Percentiles rank a stretch among this genome's conserved stretches.
These are phyloP conservation scores for Eristalis intricaria DNA, from an alignment of 2,888 invertebrate genomes.

Conservation along the genomic window DNA sequence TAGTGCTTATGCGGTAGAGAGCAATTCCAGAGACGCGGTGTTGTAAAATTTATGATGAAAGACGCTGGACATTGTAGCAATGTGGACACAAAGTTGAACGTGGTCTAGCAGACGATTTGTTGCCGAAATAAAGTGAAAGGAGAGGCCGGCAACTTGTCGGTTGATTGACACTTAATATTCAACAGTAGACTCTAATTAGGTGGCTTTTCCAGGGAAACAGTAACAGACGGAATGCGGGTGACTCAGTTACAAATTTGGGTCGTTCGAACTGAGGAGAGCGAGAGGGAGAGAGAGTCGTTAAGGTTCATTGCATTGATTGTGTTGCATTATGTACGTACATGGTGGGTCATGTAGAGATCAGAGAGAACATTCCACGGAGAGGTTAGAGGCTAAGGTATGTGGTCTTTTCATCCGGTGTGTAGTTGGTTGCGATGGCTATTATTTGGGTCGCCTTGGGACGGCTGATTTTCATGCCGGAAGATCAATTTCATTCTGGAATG, in stretches of 20 bases:
- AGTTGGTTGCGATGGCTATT: neutral
- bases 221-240: constrained; percentile 6
- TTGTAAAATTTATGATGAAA: constrained; percentile 54
- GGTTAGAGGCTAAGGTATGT: neutral
- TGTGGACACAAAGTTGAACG: constrained; percentile 38
- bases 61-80: constrained; percentile 26
- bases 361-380: neutral
- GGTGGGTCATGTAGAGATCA: neutral
- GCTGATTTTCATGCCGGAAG: neutral
- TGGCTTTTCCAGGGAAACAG: constrained; percentile 26
- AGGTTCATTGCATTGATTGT: neutral
- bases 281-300: neutral
- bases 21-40: constrained; percentile 6
- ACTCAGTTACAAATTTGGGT: neutral
- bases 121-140: constrained; percentile 55
- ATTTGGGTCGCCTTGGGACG: neutral
- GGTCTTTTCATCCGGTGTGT: neutral
- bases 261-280: neutral
- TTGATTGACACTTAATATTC: constrained; percentile 56
- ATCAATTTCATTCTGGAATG: neutral
- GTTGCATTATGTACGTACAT: neutral
- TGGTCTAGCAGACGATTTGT: neutral
- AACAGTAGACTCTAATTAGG: constrained; percentile 50
- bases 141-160: constrained; percentile 45
- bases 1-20: neutral